These are phyloP conservation scores for Crocodylus rhombifer DNA, from an alignment of 2,797 vertebrate species.

Conservation along the genomic window DNA sequence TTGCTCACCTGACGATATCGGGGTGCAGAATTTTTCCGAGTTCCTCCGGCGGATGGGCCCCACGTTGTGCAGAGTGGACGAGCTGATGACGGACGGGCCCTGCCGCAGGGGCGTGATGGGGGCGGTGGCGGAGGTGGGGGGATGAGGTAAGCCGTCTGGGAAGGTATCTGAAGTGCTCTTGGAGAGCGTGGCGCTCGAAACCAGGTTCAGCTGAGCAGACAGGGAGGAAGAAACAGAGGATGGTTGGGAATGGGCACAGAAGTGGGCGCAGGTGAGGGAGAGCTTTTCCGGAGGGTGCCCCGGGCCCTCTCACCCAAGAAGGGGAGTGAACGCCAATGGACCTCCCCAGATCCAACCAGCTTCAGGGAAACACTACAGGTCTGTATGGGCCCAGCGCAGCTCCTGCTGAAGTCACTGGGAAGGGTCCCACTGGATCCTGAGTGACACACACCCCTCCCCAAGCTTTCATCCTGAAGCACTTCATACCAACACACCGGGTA, in stretches of 20 bases:
- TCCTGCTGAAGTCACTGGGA: not conserved
- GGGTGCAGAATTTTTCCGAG: slow-evolving; percentile 98
- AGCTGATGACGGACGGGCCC: slow-evolving; percentile 96
- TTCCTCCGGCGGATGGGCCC: slow-evolving; percentile 95
- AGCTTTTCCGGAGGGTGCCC: not conserved
- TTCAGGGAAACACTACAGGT: not conserved
- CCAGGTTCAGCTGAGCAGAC: slow-evolving; percentile 88
- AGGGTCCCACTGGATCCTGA: not conserved
- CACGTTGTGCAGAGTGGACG: slow-evolving; percentile 92
- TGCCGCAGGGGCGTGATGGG: slow-evolving; percentile 95
- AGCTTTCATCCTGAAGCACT: not conserved
- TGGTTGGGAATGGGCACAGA: not conserved
- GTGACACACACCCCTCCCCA: not conserved
- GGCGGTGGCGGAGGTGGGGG: slow-evolving; percentile 94
- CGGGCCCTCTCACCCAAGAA: not conserved
- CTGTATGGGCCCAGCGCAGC: too few species aligned
- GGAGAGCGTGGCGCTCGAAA: slow-evolving; percentile 91
- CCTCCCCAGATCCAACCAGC: not conserved
- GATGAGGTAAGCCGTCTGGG: slow-evolving; percentile 94
- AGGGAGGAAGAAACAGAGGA: slow-evolving; percentile 17
- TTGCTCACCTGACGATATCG: slow-evolving; percentile 94
- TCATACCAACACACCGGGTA: not conserved
- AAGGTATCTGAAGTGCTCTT: slow-evolving; percentile 95
- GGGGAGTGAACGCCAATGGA: not conserved
- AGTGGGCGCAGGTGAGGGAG: not conserved